Conservation (phyloP, 2,888 invertebrate species). For the Platycheirus rosarum region DNA sequence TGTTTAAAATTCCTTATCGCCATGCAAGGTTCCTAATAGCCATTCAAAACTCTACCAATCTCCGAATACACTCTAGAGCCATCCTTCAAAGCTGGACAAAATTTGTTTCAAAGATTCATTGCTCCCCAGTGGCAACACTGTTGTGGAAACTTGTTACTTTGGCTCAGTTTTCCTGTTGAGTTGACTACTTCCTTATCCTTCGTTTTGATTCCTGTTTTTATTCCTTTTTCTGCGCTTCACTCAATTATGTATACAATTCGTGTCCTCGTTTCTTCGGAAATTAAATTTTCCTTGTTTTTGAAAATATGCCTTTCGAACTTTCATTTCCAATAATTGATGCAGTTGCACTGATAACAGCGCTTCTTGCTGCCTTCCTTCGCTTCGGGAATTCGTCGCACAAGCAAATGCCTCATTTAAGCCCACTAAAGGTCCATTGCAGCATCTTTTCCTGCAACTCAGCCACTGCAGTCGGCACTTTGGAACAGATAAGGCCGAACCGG, state of each 20-base stretch:
- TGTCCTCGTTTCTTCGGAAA: constrained; percentile 52
- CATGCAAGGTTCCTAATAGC: too few relatives aligned
- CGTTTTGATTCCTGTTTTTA: not conserved
- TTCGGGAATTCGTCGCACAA: constrained; percentile 1
- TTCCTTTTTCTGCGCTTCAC: constrained; percentile 1
- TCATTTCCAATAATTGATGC: constrained; percentile 63
- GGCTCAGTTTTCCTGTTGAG: not conserved
- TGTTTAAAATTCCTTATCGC: too few relatives aligned
- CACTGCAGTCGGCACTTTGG: constrained; percentile 27
- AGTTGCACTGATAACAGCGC: constrained; percentile 53
- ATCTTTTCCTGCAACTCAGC: constrained; percentile 5
- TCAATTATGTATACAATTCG: constrained; percentile 52
- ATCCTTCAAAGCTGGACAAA: too few relatives aligned
- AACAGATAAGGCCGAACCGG: constrained; percentile 20
- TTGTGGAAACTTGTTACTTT: not conserved
- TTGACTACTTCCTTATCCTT: constrained; percentile 9
- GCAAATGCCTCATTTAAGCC: constrained; percentile 32
- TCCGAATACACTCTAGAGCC: too few relatives aligned
- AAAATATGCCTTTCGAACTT: constrained; percentile 53
- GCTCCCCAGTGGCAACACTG: constrained; percentile 26
- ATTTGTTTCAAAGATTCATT: too few relatives aligned
- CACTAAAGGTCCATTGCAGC: constrained; percentile 3
- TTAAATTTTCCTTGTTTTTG: not conserved
- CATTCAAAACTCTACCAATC: too few relatives aligned
- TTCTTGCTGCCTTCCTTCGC: not conserved